phyloP scores from a whole-genome alignment of 2,797 vertebrate species.

The Ateles fusciceps region DNA sequence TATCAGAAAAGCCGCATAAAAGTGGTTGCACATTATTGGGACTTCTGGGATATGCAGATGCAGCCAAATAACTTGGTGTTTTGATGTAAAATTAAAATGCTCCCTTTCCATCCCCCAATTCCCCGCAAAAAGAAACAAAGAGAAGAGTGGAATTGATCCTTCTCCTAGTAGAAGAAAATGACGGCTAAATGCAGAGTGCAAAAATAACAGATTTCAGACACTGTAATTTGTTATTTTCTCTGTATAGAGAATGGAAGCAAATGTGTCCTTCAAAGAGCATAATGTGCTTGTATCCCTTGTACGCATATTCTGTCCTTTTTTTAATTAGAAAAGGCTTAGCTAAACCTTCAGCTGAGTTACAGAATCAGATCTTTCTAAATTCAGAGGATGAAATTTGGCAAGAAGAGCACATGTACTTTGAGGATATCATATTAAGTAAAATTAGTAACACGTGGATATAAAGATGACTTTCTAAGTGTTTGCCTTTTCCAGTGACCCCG shows the following conservation, averaged over 20 bases:
- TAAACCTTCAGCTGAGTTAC: not conserved
- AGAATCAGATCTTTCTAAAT: not conserved
- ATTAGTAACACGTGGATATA: not conserved
- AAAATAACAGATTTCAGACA: not conserved
- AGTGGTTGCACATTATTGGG: not conserved
- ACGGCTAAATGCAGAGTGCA: not conserved
- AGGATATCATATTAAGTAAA: rapidly evolving
- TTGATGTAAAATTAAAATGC: not conserved
- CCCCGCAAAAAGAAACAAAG: not conserved
- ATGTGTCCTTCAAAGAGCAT: not conserved
- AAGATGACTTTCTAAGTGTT: not conserved
- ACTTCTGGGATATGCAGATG: not conserved
- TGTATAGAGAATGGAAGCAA: not conserved
- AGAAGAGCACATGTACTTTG: not conserved
- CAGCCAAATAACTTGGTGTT: not conserved
- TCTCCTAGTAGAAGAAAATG: not conserved
- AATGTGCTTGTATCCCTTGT: not conserved
- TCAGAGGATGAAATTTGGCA: not conserved
- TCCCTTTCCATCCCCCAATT: not conserved
- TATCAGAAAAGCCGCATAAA: not conserved
- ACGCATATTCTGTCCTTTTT: rapidly evolving
- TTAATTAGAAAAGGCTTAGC: not conserved
- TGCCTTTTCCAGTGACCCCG: not conserved
- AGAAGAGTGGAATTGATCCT: not conserved
- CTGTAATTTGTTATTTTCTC: not conserved